Evolutionary conservation across 2,888 invertebrate species (phyloP).

Genomic region (Tipula confusa): DNA sequence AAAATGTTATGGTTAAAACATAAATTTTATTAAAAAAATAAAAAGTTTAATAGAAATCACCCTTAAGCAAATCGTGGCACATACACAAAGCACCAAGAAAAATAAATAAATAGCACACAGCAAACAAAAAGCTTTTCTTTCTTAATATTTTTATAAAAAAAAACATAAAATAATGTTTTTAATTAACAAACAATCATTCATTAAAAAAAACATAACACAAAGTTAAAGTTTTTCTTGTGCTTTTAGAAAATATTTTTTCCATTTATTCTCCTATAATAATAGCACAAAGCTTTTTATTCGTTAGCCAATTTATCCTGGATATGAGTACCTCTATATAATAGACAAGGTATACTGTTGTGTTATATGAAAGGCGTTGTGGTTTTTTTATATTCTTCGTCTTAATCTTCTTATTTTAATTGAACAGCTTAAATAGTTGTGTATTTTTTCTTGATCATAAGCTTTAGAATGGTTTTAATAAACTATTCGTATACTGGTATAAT

Average conservation of each 20-base stretch:
- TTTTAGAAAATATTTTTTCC: not conserved
- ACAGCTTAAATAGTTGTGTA: too few relatives aligned
- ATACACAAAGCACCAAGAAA: not conserved
- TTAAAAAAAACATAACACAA: not conserved
- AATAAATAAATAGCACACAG: not conserved
- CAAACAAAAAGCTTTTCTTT: not conserved
- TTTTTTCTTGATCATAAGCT: too few relatives aligned
- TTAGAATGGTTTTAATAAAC: too few relatives aligned
- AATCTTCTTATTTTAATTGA: not conserved
- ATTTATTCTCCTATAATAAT: not conserved
- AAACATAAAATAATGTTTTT: not conserved
- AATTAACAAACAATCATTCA: conserved; percentile 21
- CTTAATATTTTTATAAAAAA: not conserved
- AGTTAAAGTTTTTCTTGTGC: not conserved
- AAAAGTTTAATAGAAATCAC: conserved; percentile 6
- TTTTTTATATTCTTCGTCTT: not conserved
- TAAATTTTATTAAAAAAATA: not conserved
- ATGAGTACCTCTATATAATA: too few relatives aligned
- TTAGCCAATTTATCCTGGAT: not conserved
- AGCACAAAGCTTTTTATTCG: not conserved
- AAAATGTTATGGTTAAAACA: conserved; percentile 5
- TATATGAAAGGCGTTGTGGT: not conserved
- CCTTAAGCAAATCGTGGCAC: not conserved
- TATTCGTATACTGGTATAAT: too few relatives aligned
- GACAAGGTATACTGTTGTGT: not conserved